Base-by-base conservation (phyloP, 2,888 invertebrate species). In the Ochlodes sylvanus region DNA sequence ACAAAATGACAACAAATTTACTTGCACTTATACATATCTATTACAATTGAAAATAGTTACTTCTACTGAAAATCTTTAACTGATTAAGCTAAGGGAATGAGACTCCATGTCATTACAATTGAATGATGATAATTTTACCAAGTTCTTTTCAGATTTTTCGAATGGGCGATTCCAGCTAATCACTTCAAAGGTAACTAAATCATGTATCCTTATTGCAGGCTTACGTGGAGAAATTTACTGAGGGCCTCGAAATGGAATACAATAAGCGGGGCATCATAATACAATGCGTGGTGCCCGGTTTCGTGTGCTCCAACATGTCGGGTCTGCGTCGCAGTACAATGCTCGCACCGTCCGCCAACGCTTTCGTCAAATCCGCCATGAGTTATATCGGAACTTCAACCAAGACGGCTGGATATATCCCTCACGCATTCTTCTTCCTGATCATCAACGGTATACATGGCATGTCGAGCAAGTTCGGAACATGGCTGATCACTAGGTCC, bases 291-390 rank as follows among this genome's bases (percentile, higher is more conserved):
- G 89, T 96, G 68, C 98, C 98, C 0, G 98, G 97, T 1, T 97
- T 97, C 76, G 98, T 99, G 0, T 97, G 97, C 21, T 98, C 98
- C 0, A 98, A 98, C 81, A 97, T 98, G 97, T 96, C 97, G 10
- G 97, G 97, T 78, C 96, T 98, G 69, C 94, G 95, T n/a, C 93
- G 94, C 47, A 94, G 96, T 34, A 95, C 96, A 0, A 94, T 96
- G 87, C 95, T 97, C 90, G 96, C 97, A 0, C 98, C 98, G 0
- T 94, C 95, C 0, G 95, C 98, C 0, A 94, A 95, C 55, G 94
- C 89, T 42, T 98, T 95, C 83, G 97, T 97, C 41, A 92, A 94
- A 67, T 94, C 96, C 0, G 96, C 97, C 0, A 84, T 98, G 1
- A 94, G 92, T 67, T 95, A 96, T 1, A 94, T 97, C 9, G 98